Evolutionary conservation across 1,140 invertebrate genomes (phyloP).

Genomic region (Nasonia giraulti): DNA sequence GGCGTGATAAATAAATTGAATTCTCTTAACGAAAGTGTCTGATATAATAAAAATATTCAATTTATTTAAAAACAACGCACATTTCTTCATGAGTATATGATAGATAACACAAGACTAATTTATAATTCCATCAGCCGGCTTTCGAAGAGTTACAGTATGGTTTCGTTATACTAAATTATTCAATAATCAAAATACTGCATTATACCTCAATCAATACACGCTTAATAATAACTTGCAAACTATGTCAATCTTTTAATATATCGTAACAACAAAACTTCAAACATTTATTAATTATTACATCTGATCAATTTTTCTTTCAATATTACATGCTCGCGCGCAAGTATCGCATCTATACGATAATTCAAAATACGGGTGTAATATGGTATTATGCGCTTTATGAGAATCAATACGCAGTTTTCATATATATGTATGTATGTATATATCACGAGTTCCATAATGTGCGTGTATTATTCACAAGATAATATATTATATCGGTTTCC

Average conservation of each 20-base stretch:
- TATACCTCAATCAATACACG: background rate
- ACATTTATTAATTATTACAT: slow-evolving; percentile 9
- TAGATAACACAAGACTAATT: too few species aligned
- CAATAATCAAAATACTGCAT: background rate
- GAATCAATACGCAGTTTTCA: too few species aligned
- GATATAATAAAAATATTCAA: too few species aligned
- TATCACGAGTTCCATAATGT: slow-evolving; percentile 31
- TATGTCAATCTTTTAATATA: background rate
- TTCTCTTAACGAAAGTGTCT: too few species aligned
- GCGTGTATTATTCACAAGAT: slow-evolving; percentile 24
- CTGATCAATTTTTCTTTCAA: background rate
- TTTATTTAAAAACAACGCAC: too few species aligned
- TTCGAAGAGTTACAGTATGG: too few species aligned
- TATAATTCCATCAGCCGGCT: background rate
- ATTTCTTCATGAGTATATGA: too few species aligned
- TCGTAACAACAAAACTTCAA: background rate
- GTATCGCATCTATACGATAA: background rate
- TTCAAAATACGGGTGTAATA: background rate
- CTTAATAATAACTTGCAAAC: background rate
- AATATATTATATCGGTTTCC: slow-evolving; percentile 16
- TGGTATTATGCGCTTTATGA: too few species aligned
- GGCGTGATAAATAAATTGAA: too few species aligned
- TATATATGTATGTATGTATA: background rate
- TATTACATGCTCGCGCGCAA: background rate
- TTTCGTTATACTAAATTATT: background rate